Evolutionary conservation across 2,113 vertebrate species (phyloP), one percentile per base, ranked within the genome.

Genomic region (Xiphophorus couchianus): DNA sequence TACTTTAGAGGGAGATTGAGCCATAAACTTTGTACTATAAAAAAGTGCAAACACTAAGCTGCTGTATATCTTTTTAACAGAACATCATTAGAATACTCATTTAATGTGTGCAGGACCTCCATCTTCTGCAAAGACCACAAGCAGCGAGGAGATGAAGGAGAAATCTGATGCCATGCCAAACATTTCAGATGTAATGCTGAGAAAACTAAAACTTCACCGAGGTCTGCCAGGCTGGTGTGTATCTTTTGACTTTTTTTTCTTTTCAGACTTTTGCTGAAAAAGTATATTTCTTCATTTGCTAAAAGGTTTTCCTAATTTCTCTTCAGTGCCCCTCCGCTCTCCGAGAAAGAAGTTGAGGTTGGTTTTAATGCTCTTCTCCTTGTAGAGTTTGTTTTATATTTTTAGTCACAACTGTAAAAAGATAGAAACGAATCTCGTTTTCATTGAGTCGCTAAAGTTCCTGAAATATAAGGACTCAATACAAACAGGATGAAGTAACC

Each of bases 271-370:
- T 19, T 17, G 14, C 44, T 25, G 30, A 54, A 27, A 15, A 31
- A 29, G 28, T 60, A 9, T 11, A 48, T 58, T 11, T 60, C n/a
- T 69, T 27, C 14, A 44, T 25, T n/a, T 71, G 71, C 63, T 84
- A 78, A 85, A 35, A 62, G 17, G 14, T 62, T 1, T 39, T 62
- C 22, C 67, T 27, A 82, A 66, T 80, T 35, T 92, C 93, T 92
- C 94, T 95, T 75, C 94, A 99, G 98, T 35, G 94, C 96, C 7
- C 97, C 97, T 51, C 94, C 96, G 28, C 96, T 99, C 82, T 96
- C 96, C 54, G 98, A 99, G 91, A 98, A 99, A 92, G 98, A 99
- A 94, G 95, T 99, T 66, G 98, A 99, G 95, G 98, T 98, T 90
- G 90, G 96, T 93, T 84, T 86, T 64, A 74, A 31, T 69, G 83